These are phyloP conservation scores for Sebastes jordani DNA, from an alignment of 2,797 vertebrate genomes.

Conservation along the genomic window DNA sequence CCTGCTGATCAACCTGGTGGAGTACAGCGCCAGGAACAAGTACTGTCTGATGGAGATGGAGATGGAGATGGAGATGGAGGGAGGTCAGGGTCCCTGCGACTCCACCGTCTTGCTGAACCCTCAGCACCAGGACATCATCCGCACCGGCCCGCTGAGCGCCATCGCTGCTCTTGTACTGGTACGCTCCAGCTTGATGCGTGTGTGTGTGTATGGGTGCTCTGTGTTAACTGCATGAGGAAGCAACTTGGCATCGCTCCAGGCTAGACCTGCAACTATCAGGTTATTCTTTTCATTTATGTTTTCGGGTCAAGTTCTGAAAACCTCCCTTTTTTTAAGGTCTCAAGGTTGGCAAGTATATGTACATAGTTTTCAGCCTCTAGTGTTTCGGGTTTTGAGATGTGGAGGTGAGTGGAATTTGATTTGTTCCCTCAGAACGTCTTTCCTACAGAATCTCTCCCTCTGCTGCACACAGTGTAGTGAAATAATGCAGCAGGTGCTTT, in stretches of 20 bases:
- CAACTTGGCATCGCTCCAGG: too few relatives aligned
- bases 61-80: constrained; percentile 92
- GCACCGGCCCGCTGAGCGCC: constrained; percentile 84
- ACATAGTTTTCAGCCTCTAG: too few relatives aligned
- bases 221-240: neutral
- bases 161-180: constrained; percentile 97
- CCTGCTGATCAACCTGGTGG: constrained; percentile 95
- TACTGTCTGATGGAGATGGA: constrained; percentile 95
- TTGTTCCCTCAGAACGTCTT: too few relatives aligned
- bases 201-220: too few relatives aligned
- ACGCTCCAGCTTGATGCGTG: neutral
- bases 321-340: too few relatives aligned
- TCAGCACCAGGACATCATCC: constrained; percentile 65
- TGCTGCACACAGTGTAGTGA: neutral
- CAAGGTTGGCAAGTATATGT: too few relatives aligned
- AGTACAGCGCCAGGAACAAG: constrained; percentile 95
- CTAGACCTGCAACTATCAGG: too few relatives aligned
- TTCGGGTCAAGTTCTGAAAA: too few relatives aligned
- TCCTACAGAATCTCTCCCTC: too few relatives aligned
- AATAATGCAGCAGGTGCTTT: neutral
- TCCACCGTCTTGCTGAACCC: constrained; percentile 82
- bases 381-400: too few relatives aligned
- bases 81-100: constrained; percentile 85
- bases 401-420: too few relatives aligned
- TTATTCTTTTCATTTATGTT: too few relatives aligned